Conservation (phyloP, 1,140 invertebrate species). For the Babylonia areolata region DNA sequence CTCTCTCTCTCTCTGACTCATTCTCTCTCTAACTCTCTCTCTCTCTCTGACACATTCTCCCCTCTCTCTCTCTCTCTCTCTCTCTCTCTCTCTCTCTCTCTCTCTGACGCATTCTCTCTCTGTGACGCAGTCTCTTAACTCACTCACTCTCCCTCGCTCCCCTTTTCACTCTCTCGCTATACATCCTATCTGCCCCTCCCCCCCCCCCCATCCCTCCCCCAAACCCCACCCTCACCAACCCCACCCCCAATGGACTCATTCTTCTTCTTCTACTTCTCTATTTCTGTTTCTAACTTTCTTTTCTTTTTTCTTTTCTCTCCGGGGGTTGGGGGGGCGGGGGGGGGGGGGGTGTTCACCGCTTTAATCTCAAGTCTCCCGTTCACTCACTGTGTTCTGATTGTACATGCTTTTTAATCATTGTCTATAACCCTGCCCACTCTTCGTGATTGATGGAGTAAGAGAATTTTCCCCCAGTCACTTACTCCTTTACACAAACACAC, state of each 20-base stretch:
- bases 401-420: too few species aligned
- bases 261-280: not conserved
- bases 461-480: too few species aligned
- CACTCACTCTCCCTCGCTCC: not conserved
- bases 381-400: too few species aligned
- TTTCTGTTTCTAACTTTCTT: not conserved
- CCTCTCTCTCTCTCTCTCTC: not conserved
- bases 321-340: not conserved
- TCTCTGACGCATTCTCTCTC: not conserved
- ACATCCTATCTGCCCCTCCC: not conserved
- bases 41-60: not conserved
- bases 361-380: too few species aligned
- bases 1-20: slow-evolving; percentile 15
- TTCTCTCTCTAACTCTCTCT: not conserved
- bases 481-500: too few species aligned
- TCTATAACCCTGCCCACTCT: too few species aligned
- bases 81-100: slow-evolving; percentile 18
- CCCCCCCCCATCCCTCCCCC: not conserved
- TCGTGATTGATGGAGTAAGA: too few species aligned
- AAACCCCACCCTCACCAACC: not conserved
- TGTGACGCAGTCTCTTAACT: not conserved
- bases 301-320: too few species aligned
- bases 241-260: not conserved
- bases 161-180: not conserved
- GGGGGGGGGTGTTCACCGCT: not conserved